Conservation (phyloP, 23 tunicate genomes). For the Trididemnum clinides region DNA sequence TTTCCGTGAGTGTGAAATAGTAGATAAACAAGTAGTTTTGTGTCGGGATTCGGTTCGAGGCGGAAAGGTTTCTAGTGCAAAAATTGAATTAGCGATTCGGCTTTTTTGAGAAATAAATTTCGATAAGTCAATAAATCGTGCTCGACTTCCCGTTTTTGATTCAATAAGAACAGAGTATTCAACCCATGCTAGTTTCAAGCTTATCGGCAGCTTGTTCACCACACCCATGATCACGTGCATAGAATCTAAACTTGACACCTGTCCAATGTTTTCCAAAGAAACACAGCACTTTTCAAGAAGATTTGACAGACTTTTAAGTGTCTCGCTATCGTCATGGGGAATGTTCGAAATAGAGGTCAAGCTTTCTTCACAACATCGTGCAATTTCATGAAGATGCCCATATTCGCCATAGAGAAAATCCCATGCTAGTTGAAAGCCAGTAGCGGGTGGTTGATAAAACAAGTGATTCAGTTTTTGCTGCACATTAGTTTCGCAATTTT, state of each 20-base stretch:
- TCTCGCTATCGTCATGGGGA: background rate
- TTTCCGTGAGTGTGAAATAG: background rate
- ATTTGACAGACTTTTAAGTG: background rate
- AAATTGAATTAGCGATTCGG: background rate
- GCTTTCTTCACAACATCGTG: constrained; percentile 1
- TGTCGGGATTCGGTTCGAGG: background rate
- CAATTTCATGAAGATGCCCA: constrained; percentile 18
- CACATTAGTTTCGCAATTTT: constrained; percentile 1
- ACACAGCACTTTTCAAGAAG: background rate
- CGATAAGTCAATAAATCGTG: background rate
- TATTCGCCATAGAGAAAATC: constrained; percentile 1
- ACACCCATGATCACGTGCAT: constrained; percentile 9
- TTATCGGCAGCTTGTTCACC: background rate
- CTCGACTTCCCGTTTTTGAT: background rate
- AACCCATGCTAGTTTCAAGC: background rate
- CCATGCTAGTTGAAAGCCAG: constrained; percentile 1
- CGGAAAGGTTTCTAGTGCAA: background rate
- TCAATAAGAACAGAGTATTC: background rate
- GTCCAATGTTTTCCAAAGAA: background rate
- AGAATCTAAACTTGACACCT: constrained; percentile 11
- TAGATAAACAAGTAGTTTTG: background rate
- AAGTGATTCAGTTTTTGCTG: background rate
- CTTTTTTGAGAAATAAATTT: background rate
- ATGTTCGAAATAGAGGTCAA: background rate
- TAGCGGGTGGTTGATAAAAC: background rate